These are phyloP conservation scores for Dasysyrphus tricinctus DNA, from an alignment of 2,888 invertebrate species.

Conservation along the genomic window DNA sequence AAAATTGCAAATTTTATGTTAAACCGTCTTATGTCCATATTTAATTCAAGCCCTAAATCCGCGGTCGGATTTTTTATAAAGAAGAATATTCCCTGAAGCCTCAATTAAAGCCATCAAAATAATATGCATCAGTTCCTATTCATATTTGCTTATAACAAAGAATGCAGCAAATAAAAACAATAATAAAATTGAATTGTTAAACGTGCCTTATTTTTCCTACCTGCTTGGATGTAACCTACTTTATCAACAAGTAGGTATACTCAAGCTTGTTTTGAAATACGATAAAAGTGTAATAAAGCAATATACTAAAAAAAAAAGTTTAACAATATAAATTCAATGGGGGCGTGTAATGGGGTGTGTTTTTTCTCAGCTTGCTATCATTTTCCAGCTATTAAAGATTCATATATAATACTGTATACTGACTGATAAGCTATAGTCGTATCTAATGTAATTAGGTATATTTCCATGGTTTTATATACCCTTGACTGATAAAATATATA, in stretches of 20 bases:
- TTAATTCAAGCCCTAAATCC: too few species aligned
- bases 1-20: too few species aligned
- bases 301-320: background rate
- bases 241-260: background rate
- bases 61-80: too few species aligned
- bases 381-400: background rate
- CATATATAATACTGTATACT: background rate
- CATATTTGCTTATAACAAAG: too few species aligned
- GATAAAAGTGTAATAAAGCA: background rate
- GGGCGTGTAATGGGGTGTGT: slow-evolving; percentile 38
- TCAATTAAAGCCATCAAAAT: too few species aligned
- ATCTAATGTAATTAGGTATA: slow-evolving; percentile 15
- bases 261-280: background rate
- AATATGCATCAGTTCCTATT: too few species aligned
- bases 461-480: slow-evolving; percentile 21
- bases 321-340: background rate
- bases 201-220: too few species aligned
- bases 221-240: too few species aligned
- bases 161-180: too few species aligned
- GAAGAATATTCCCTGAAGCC: too few species aligned
- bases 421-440: slow-evolving; percentile 14
- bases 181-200: too few species aligned
- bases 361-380: background rate
- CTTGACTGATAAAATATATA: slow-evolving; percentile 27
- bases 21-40: too few species aligned